A percentile compares a stretch with the other conserved stretches of the same genome.
These are phyloP conservation scores for Bombus breviceps DNA, from an alignment of 1,140 invertebrate genomes.

Conservation along the genomic window DNA sequence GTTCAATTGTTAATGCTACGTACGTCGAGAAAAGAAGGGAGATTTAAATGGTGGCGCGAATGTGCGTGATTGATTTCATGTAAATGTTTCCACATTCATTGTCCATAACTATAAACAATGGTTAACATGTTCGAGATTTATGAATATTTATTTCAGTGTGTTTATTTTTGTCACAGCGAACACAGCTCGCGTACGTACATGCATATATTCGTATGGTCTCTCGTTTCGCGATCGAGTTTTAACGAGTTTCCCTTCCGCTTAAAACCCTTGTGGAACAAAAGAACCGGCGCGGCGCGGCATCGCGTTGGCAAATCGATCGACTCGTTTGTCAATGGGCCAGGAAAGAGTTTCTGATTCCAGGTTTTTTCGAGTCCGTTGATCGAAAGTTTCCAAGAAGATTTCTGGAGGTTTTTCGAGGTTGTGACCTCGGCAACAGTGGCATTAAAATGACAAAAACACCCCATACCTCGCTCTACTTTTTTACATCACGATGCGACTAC, in stretches of 20 bases:
- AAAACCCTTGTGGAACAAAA: conserved; percentile 17
- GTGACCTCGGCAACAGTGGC: not conserved
- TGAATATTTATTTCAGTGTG: conserved; percentile 6
- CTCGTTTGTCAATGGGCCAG: not conserved
- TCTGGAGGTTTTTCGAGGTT: not conserved
- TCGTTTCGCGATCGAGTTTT: conserved; percentile 16
- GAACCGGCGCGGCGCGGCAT: not conserved
- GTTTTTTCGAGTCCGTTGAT: not conserved
- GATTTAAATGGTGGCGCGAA: not conserved
- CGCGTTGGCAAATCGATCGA: conserved; percentile 6
- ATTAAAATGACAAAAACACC: conserved; percentile 17
- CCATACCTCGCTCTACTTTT: not conserved
- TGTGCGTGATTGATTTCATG: not conserved
- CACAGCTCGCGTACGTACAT: too few species aligned
- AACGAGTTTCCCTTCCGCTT: conserved; percentile 31
- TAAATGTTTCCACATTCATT: not conserved
- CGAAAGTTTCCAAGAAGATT: not conserved
- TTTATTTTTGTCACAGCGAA: not conserved
- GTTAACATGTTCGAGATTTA: not conserved
- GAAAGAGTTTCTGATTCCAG: not conserved
- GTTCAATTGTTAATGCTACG: not conserved
- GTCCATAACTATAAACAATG: not conserved
- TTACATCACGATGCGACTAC: too few species aligned
- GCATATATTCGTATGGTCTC: not conserved
- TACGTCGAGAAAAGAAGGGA: not conserved